Base-by-base conservation (phyloP, 2,888 invertebrate species). In the Diaphora mendica region DNA sequence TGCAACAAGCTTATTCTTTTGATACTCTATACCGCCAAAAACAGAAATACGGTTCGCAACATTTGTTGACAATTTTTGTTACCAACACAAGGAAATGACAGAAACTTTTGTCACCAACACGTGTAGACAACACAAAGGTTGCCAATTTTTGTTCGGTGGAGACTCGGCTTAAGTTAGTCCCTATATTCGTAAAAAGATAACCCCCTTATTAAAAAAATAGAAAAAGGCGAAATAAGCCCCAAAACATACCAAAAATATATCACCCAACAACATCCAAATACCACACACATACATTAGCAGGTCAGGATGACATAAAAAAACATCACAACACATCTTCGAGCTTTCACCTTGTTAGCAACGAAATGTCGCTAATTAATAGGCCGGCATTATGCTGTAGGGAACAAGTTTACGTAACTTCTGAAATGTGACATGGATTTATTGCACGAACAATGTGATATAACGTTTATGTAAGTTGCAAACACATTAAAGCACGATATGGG, bases 361-460 rank as follows among this genome's bases (percentile, higher is more conserved):
- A 86, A 85, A 88, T 88, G 89, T 85, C 86, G 83, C 86, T 88
- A 88, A 89, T 90, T 88, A 90, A 87, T 88, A 77, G 85, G 82
- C 83, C 64, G 70, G 73, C 71, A 20, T 68, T 74, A 89, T 86
- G 79, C 81, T 30, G 75, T 65, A 82, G 44, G 5, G 68, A n/a
- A 66, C 76, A 80, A 81, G 39, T 35, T 39, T 64, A 55, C 26
- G n/a, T 20, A 55, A 30, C 8, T 30, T 62, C 51, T 35, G 70
- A 72, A 44, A 39, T 55, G 64, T n/a, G 55, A 70, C n/a, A 42
- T n/a, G 64, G 26, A 35, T 59, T 69, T 70, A 33, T 62, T 35
- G 1, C 5, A 39, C 26, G n/a, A 51, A 55, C 44, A 3, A 20
- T 68, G 67, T 26, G 44, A 68, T 15, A 42, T n/a, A 30, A 62